Evolutionary conservation across 2,113 vertebrate genomes (phyloP), one percentile per base, ranked within the genome.

Genomic region (Ammodytes marinus): DNA sequence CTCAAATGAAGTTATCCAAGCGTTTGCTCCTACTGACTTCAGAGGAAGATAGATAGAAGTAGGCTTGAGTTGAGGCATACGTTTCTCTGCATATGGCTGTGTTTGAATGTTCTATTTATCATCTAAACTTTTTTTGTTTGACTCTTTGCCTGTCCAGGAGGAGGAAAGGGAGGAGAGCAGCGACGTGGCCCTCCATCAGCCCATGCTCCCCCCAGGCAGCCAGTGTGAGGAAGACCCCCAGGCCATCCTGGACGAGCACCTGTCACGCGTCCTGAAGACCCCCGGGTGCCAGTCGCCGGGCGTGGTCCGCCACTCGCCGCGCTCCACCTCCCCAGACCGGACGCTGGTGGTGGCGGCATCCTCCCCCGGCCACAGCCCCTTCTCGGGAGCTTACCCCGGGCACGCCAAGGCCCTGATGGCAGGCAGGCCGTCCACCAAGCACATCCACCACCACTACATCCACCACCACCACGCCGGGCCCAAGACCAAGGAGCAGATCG

Each of bases 391-490:
- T 61, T 92, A 86, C 49, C 87, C 91, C 0, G 92, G 76, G 39
- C 42, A 86, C 6, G 0, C 87, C 74, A 94, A 91, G 69, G 86
- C 80, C 17, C 64, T 89, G 61, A 67, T 83, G 84, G 57, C 87
- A 7, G 87, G 74, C 79, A 83, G 95, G 88, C 97, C 95, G 94
- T 96, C 95, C 39, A 96, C 97, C 37, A 98, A 96, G 91, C 97
- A 99, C 46, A 95, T 98, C 72, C 97, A 99, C 93, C 98, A 99
- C 95, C 97, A 99, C 93, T 98, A 99, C 92, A 96, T 99, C 92
- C 98, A 99, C 94, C 98, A 94, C 74, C 92, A 99, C 94, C 97
- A 99, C 69, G 84, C 96, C 6, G 88, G 93, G 65, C 95, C 96
- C 69, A 97, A 96, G 94, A 96, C 92, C 59, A 96, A 96, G 93